These are phyloP conservation scores for Bambusicola thoracicus DNA, from an alignment of 2,113 vertebrate genomes.

Conservation along the genomic window DNA sequence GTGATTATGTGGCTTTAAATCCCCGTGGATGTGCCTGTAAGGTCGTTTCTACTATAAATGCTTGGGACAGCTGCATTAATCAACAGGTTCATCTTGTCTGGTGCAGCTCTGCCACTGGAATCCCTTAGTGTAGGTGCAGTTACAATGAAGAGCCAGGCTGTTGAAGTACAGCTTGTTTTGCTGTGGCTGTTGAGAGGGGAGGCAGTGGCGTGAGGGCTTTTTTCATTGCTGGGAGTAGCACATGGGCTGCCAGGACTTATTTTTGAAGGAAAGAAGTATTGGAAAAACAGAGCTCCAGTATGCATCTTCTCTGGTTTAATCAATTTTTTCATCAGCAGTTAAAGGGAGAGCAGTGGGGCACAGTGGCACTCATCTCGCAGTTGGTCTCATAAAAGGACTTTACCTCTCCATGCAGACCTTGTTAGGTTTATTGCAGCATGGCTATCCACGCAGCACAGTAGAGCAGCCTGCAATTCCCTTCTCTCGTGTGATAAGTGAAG, in stretches of 20 bases:
- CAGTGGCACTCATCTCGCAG: neutral
- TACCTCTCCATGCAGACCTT: neutral
- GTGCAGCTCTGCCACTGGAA: neutral
- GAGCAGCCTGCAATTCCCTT: neutral
- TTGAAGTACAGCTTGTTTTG: neutral
- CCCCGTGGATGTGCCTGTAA: neutral
- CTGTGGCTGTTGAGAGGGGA: neutral
- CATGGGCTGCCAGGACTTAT: neutral
- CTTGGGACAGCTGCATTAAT: conserved; percentile 46
- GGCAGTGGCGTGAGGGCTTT: neutral
- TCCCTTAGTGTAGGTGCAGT: neutral
- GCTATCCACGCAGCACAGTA: rapidly evolving
- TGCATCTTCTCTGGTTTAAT: neutral
- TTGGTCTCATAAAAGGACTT: neutral
- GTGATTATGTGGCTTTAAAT: conserved; percentile 44
- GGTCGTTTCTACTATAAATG: conserved; percentile 8
- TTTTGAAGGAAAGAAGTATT: neutral
- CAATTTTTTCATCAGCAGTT: neutral
- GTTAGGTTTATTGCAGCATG: neutral
- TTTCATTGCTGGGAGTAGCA: neutral
- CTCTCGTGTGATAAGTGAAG: neutral
- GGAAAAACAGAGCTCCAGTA: neutral
- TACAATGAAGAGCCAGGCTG: neutral
- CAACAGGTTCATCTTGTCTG: neutral
- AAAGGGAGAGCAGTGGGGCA: neutral